Evolutionary conservation across 1,140 invertebrate genomes (phyloP), one percentile per base, ranked within the genome.

Genomic region (Aphelinus atriplicis): DNA sequence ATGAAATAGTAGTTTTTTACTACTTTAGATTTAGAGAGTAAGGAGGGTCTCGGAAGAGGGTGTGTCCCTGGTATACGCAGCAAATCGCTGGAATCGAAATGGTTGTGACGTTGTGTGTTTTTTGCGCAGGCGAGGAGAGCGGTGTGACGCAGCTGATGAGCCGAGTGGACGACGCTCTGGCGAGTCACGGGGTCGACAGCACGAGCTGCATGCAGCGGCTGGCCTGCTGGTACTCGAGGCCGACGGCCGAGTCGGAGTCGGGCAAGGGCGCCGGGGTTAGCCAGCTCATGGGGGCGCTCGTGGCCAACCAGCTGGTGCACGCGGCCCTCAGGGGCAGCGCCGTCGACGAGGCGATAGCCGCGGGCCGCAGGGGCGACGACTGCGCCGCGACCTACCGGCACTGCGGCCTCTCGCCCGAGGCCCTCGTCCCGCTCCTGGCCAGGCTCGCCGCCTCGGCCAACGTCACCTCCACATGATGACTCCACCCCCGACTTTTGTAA

Each of bases 141-240:
- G 91, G 92, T n/a, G 80, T 94, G 45, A 89, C 90, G 0, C 91
- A 92, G 63, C 86, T 94, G 73, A 86, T 95, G 78, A 90, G 90
- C 51, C 91, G 90, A 80, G 86, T 95, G n/a, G 94, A 95, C 78
- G 91, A 93, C 71, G 89, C 91, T 0, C 80, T 95, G 4, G 90
- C 91, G 1, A 90, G 92, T 74, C 91, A 95, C 77, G 93, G 94
- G 73, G 92, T 95, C 46, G 94, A 95, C 80, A 93, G 93, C 0
- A 91, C 91, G 1, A 92, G 91, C 6, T 95, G 94, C 80, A 91
- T 94, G 89, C 94, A 95, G 84, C 90, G 94, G 58, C 90, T 93
- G 3, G 90, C 94, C 9, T 95, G 94, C 77, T 92, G 92, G 1
- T 94, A 94, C 80, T 90, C 94, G 2, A 91, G 93, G 74, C 89